Base-by-base conservation (phyloP, 2,797 vertebrate species). In the Halcyon leucocephala region DNA sequence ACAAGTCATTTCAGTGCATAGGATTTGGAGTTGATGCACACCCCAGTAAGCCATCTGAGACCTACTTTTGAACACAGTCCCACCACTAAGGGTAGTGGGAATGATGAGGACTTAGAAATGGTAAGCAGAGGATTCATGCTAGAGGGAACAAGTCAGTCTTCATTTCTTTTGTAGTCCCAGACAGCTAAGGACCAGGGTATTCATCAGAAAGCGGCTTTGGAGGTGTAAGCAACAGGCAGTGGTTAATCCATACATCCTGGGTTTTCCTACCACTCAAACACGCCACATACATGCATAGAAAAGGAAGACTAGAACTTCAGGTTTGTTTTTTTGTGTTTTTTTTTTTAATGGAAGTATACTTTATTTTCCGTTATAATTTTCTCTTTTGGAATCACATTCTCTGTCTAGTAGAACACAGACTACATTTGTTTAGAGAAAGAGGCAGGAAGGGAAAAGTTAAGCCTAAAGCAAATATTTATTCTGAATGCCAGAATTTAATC, bases 391-490 rank as follows among this genome's bases (percentile, higher is more conserved):
- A 79, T 76, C 57, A 52, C n/a, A 33, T 83, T 81, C 42, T 54
- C 73, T n/a, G 41, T 35, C 37, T 81, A 35, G 48, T 21, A 91
- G 46, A 80, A 66, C 25, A 57, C 22, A 83, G 51, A 31, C 46
- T 69, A 54, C 16, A 15, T 89, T 71, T 92, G 24, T 82, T 85
- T 62, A 41, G 24, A 62, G n/a, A 91, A 93, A 18, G 12, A 81
- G 55, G 17, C n/a, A 82, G 46, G 51, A 80, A 91, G 14, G 60
- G 62, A 85, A 42, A 91, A 91, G 44, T 29, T 87, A 89, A 80
- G 57, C 28, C 72, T 87, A 70, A 87, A 89, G 0, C n/a, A 93
- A 95, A 62, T 83, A 90, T 80, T 83, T 89, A n/a, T 86, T 87
- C 76, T 41, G 19, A 69, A 71, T 64, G 29, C 20, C 29, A 62